Evolutionary conservation across 2,888 invertebrate genomes (phyloP), one percentile per base, ranked within the genome.

Genomic region (Barypeithes pellucidus): DNA sequence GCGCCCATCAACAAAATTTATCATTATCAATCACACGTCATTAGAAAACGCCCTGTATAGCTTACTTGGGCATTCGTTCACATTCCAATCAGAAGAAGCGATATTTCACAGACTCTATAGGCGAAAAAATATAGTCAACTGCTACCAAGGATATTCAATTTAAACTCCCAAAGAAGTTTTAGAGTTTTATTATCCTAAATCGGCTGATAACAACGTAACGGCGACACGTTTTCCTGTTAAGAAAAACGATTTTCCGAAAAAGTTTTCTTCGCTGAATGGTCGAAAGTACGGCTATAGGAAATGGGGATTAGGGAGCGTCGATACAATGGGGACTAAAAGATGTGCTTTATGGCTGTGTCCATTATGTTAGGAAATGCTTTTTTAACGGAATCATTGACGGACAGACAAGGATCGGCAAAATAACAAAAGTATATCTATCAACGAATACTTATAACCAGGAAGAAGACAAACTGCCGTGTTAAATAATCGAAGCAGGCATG

Each of bases 181-280:
- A 54, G 62, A 62, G 22, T 62, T 69, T 62, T 69, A 71, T 71
- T 71, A 71, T 71, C 71, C 59, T 18, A 71, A 71, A 65, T 62
- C 59, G 57, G 12, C 63, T 45, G 71, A 71, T 71, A 71, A 71
- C 59, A 59, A 71, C 59, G 57, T 63, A 70, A 70, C 63, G 24
- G 63, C 43, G 45, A 63, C 54, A 57, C 70, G 63, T 65, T 70
- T 71, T 43, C 65, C 47, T 20, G 65, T 65, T 71, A 71, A 65
- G 65, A 65, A 71, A 71, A 71, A 63, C 71, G 71, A 71, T 71
- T 71, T 71, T 47, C 41, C 29, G 57, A 70, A 71, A 71, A 71
- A 63, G 45, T 65, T 71, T 70, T 62, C 57, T 70, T 24, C 20
- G 22, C 45, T 36, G 45, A 70, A 62, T 54, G 54, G 43, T 11